phyloP scores from a whole-genome alignment of 1,140 invertebrate genomes.

The Aplysia californica region DNA sequence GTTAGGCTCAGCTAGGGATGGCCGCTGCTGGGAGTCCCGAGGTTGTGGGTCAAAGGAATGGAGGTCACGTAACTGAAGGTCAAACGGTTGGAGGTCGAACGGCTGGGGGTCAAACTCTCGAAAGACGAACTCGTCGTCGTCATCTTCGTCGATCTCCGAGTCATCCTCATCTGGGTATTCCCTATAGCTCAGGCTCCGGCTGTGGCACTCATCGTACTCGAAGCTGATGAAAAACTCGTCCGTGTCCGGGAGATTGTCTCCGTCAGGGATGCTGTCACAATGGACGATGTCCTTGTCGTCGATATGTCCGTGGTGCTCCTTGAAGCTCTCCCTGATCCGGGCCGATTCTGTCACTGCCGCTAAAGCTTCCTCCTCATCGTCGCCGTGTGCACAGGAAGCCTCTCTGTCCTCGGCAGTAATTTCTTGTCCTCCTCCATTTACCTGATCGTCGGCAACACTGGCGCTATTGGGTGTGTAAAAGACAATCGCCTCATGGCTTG shows the following conservation, averaged over 20 bases:
- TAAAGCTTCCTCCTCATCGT: background rate
- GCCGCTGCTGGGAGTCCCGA: background rate
- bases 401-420: background rate
- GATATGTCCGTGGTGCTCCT: slow-evolving; percentile 1
- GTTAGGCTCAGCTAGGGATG: no score
- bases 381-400: background rate
- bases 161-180: background rate
- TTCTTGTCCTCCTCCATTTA: no score
- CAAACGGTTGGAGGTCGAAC: no score
- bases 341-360: background rate
- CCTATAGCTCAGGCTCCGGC: background rate
- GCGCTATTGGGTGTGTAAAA: no score
- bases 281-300: slow-evolving; percentile 9
- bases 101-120: no score
- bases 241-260: background rate
- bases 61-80: no score
- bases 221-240: slow-evolving; percentile 8
- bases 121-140: no score
- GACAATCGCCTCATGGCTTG: no score
- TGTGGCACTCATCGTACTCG: background rate
- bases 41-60: background rate
- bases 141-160: background rate
- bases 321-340: background rate
- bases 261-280: background rate
- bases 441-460: no score